Conservation (phyloP, 2,113 vertebrate species). For the Myrmecobius fasciatus region DNA sequence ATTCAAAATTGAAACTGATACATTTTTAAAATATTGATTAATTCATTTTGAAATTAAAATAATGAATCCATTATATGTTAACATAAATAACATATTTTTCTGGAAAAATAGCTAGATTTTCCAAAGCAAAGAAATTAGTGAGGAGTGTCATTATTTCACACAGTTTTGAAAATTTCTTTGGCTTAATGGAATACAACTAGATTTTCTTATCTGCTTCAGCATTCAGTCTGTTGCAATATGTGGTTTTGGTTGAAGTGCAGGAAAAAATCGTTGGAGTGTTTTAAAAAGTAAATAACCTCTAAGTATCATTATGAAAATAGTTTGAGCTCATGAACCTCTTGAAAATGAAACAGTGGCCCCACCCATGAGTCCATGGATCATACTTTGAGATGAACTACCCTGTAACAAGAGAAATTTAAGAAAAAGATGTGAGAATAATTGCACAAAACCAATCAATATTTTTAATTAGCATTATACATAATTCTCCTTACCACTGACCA, state of each 20-base stretch:
- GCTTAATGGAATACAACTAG: neutral
- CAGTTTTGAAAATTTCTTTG: neutral
- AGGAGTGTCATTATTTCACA: neutral
- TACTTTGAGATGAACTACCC: no score
- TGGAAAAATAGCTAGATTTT: neutral
- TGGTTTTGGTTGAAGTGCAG: neutral
- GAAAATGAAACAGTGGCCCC: neutral
- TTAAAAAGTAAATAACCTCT: neutral
- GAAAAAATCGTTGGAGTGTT: neutral
- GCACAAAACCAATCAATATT: neutral
- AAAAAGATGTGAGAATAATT: neutral
- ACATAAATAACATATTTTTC: neutral
- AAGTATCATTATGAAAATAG: neutral
- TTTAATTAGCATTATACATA: neutral
- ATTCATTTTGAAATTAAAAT: neutral
- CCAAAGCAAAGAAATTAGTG: neutral
- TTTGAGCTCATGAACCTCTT: neutral
- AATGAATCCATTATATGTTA: neutral
- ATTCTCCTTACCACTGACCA: neutral
- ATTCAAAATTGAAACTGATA: neutral
- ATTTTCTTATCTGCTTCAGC: neutral
- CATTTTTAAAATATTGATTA: neutral
- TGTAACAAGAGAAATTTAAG: neutral
- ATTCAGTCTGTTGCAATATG: neutral
- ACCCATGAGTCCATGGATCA: no score